phyloP scores from a whole-genome alignment of 2,888 invertebrate species.

The Drosophila recens region DNA sequence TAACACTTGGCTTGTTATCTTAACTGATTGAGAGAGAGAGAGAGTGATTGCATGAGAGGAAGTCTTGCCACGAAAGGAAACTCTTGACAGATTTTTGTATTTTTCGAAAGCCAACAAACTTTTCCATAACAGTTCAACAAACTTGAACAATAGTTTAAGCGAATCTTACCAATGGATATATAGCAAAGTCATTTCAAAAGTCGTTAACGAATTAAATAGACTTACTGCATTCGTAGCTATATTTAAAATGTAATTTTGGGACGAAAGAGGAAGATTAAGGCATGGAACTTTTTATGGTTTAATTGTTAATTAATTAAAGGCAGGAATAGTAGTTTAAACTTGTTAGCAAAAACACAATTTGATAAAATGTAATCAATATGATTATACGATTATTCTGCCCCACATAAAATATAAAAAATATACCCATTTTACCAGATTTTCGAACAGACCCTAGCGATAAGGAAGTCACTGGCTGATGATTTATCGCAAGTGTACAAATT shows the following conservation, averaged over 20 bases:
- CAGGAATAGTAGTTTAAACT: background rate
- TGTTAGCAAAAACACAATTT: background rate
- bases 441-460: conserved; percentile 28
- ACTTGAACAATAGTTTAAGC: conserved; percentile 14
- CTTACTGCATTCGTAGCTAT: background rate
- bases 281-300: no score
- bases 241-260: background rate
- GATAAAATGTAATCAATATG: background rate
- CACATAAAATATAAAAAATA: background rate
- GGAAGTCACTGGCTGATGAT: conserved; percentile 4
- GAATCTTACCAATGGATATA: conserved; percentile 22
- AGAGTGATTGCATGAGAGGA: conserved; percentile 20
- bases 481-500: conserved; percentile 19
- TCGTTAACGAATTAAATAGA: background rate
- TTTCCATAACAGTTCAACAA: conserved; percentile 24
- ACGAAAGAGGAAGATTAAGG: no score
- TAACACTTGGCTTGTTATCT: conserved; percentile 39
- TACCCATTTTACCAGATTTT: background rate
- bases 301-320: no score
- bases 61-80: conserved; percentile 42
- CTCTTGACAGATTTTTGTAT: conserved; percentile 38
- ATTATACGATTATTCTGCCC: background rate
- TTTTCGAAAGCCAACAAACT: conserved; percentile 44
- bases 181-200: background rate
- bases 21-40: conserved; percentile 1